These are phyloP conservation scores for Rotaria magnacalcarata DNA, from an alignment of 2,888 invertebrate species.

Conservation along the genomic window DNA sequence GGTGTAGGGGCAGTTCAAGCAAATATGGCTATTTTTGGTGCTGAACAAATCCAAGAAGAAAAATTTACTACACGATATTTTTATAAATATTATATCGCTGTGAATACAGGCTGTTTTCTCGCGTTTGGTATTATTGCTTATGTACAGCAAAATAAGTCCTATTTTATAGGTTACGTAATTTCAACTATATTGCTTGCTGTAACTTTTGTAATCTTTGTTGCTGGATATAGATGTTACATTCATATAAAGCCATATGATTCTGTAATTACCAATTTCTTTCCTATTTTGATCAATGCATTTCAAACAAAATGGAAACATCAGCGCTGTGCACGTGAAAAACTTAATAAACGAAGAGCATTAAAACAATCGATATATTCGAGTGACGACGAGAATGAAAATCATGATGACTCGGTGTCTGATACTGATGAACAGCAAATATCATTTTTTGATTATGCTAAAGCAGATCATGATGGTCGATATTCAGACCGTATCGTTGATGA, in stretches of 20 bases:
- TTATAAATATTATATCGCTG: background rate
- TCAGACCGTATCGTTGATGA: constrained; percentile 61
- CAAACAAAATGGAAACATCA: background rate
- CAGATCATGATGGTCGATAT: constrained; percentile 61
- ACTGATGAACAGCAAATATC: background rate
- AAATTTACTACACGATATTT: background rate
- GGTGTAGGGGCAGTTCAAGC: background rate
- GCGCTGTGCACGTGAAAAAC: too few species aligned
- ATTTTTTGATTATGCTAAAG: constrained; percentile 61
- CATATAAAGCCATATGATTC: background rate
- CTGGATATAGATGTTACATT: background rate
- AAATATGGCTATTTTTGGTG: background rate
- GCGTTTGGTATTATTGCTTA: background rate
- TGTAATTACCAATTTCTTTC: background rate
- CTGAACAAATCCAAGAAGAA: background rate
- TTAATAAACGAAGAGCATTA: background rate
- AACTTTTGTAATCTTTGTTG: background rate
- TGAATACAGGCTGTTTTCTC: background rate
- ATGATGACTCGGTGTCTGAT: background rate
- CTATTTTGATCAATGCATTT: background rate
- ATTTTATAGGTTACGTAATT: background rate
- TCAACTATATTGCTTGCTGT: background rate
- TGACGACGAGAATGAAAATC: background rate
- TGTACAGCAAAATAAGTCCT: background rate
- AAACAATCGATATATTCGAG: background rate